Conservation (phyloP, 1,140 invertebrate species). For the Nephotettix cincticeps region DNA sequence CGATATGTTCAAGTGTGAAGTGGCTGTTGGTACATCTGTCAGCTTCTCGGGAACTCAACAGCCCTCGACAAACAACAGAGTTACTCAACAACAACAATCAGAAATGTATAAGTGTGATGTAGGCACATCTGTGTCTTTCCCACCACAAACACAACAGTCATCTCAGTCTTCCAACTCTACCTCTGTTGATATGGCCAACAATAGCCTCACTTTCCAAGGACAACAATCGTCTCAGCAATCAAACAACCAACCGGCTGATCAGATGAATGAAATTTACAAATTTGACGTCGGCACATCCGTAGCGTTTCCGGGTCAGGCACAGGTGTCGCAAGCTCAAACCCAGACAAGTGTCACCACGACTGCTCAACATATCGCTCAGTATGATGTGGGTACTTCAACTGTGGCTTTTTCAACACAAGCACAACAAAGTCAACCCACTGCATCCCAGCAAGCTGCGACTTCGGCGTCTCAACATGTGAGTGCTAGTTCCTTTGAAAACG, state of each 20-base stretch:
- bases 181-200: not conserved
- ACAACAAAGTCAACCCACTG: not conserved
- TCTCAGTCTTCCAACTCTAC: not conserved
- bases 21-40: slow-evolving; percentile 11
- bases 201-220: not conserved
- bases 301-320: slow-evolving; percentile 38
- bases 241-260: slow-evolving; percentile 20
- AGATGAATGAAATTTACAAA: slow-evolving; percentile 37
- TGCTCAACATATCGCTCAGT: not conserved
- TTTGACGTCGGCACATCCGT: slow-evolving; percentile 37
- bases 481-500: too few species aligned
- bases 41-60: not conserved
- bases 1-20: slow-evolving; percentile 34
- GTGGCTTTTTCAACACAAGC: not conserved
- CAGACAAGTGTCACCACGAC: not conserved
- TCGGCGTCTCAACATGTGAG: too few species aligned
- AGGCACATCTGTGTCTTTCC: not conserved
- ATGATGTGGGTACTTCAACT: not conserved
- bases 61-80: not conserved
- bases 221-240: slow-evolving; percentile 21
- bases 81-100: not conserved
- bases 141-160: slow-evolving; percentile 15
- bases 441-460: too few species aligned
- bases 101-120: slow-evolving; percentile 4
- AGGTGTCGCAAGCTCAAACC: slow-evolving; percentile 15